Evolutionary conservation across 2,888 invertebrate genomes (phyloP).

Genomic region (Acronicta psi): DNA sequence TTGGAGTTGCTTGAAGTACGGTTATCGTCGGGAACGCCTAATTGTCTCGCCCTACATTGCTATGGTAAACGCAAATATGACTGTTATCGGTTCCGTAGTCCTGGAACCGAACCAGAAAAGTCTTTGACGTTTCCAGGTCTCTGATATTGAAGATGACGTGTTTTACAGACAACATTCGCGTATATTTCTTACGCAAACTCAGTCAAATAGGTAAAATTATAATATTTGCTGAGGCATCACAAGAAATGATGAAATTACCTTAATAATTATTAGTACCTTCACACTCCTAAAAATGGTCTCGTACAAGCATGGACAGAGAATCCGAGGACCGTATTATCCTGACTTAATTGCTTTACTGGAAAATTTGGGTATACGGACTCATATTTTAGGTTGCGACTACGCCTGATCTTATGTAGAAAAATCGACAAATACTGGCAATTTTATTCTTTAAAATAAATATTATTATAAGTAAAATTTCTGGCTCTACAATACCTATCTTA

Average conservation of each 20-base stretch:
- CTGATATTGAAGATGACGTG: conserved; percentile 6
- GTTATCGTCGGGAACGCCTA: conserved; percentile 62
- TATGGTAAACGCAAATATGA: conserved; percentile 15
- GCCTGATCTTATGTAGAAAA: not conserved
- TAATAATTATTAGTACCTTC: too few relatives aligned
- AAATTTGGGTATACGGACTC: too few relatives aligned
- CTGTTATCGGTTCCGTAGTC: conserved; percentile 32
- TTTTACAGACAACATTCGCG: not conserved
- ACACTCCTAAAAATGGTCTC: too few relatives aligned
- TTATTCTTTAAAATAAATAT: not conserved
- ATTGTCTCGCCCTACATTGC: conserved; percentile 37
- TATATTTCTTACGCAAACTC: not conserved
- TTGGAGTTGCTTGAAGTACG: conserved; percentile 48
- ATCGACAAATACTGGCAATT: not conserved
- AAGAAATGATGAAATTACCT: too few relatives aligned
- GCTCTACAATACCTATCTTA: not conserved
- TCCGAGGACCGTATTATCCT: too few relatives aligned
- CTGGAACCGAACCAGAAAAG: conserved; percentile 35
- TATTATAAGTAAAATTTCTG: not conserved
- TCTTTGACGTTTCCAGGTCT: conserved; percentile 31
- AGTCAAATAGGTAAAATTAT: too few relatives aligned
- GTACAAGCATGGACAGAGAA: too few relatives aligned
- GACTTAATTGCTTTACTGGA: too few relatives aligned
- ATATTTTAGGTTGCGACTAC: too few relatives aligned
- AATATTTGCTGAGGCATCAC: too few relatives aligned